Evolutionary conservation across 92 coral and sea anemone genomes (phyloP), one percentile per base, ranked within the genome.

Genomic region (Porites evermanni): DNA sequence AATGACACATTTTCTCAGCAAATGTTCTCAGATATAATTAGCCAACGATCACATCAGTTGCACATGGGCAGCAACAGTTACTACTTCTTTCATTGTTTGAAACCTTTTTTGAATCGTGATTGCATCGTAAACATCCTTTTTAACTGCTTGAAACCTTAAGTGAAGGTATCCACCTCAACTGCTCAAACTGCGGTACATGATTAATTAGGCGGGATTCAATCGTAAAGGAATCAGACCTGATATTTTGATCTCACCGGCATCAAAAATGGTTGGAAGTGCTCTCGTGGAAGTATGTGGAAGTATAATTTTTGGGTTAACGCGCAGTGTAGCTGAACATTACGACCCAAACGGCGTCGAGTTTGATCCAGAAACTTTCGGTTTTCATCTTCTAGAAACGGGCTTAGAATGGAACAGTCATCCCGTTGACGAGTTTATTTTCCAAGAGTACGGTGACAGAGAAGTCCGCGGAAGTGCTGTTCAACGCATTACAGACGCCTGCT

Each of bases 401-500:
- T 18, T 14, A 52, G 78, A 73, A 50, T 73, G 78, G 78, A 47
- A 73, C n/a, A 8, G 60, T 51, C 78, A 73, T 10, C 44, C 60
- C 4, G 24, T 53, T 17, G 78, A 19, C 52, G 77, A 73, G 20
- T 29, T 73, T n/a, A 73, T 73, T 73, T 73, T 17, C 16, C 77
- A 73, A 73, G 78, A 73, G 63, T 73, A 73, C 63, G 52, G 78
- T 21, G 52, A 51, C 32, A 51, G 60, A 23, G 61, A 73, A 10
- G 63, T 56, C 19, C 18, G 78, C 51, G 52, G 51, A 73, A n/a
- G 18, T 50, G 21, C 17, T 17, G 61, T 47, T 16, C 12, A 20
- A 26, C 29, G 24, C 13, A 29, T 50, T n/a, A 73, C 19, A 18
- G 32, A 73, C 64, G 78, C 64, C 0, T 50, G 60, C n/a, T 73